These are phyloP conservation scores for Scrobipalpa costella DNA, from an alignment of 2,888 invertebrate genomes.

Conservation along the genomic window DNA sequence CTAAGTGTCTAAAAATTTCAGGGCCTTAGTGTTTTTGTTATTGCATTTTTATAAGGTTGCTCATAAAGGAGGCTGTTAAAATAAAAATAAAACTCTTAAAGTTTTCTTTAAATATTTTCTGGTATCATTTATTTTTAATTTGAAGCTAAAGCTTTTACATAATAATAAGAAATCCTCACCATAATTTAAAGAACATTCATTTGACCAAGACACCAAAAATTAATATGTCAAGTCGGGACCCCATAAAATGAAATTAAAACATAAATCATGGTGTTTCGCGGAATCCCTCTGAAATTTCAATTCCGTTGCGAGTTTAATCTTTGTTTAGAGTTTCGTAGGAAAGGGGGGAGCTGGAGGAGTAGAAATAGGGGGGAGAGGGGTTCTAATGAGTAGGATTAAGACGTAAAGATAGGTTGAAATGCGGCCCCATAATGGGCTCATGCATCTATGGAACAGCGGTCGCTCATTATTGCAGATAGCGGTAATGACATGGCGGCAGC, in stretches of 20 bases:
- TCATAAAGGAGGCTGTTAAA: too few relatives aligned
- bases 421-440: slow-evolving; percentile 58
- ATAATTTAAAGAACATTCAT: slow-evolving; percentile 11
- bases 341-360: slow-evolving; percentile 5
- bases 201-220: slow-evolving; percentile 24
- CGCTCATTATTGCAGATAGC: slow-evolving; percentile 57
- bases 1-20: too few relatives aligned
- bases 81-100: too few relatives aligned
- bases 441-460: slow-evolving; percentile 60
- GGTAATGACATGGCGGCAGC: slow-evolving; percentile 8
- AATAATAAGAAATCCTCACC: not conserved
- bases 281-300: slow-evolving; percentile 29
- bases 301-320: slow-evolving; percentile 34
- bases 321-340: slow-evolving; percentile 29
- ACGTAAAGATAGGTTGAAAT: slow-evolving; percentile 66
- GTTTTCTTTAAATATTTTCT: not conserved
- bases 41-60: too few relatives aligned
- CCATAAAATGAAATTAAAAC: slow-evolving; percentile 30
- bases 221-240: slow-evolving; percentile 28
- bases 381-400: slow-evolving; percentile 68
- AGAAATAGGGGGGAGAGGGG: not conserved
- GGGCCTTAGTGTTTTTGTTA: too few relatives aligned
- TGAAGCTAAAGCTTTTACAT: not conserved
- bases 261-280: slow-evolving; percentile 30
- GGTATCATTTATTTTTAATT: not conserved